Conservation (phyloP, 2,797 vertebrate species). For the Lindbergichthys nudifrons region DNA sequence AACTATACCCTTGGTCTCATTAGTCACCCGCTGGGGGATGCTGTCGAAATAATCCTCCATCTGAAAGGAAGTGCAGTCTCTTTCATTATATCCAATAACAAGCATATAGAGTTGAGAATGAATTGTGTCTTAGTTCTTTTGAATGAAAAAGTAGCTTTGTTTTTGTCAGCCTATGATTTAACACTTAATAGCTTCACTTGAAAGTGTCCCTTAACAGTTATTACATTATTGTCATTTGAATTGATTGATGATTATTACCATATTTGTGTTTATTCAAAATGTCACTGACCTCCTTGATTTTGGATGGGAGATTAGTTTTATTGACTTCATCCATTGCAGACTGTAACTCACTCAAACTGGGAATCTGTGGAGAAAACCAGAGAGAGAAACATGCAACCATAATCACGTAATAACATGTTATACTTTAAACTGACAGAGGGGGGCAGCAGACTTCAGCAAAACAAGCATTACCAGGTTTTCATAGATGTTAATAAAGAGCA, state of each 20-base stretch:
- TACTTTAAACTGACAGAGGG: slow-evolving; percentile 45
- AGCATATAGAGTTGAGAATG: background rate
- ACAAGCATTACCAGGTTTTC: background rate
- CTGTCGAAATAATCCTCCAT: slow-evolving; percentile 64
- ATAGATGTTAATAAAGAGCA: background rate
- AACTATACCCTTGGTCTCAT: slow-evolving; percentile 72
- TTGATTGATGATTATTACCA: background rate
- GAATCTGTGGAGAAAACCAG: slow-evolving; percentile 54
- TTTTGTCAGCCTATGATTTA: background rate
- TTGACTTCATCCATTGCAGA: slow-evolving; percentile 64
- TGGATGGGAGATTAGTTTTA: slow-evolving; percentile 60
- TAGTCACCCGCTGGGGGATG: slow-evolving; percentile 75
- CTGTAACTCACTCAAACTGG: slow-evolving; percentile 50
- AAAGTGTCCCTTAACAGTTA: background rate
- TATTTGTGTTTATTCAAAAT: background rate
- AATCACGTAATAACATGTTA: background rate
- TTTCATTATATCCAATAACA: background rate
- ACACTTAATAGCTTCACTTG: background rate
- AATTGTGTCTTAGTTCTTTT: background rate
- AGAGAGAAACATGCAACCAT: slow-evolving; percentile 5
- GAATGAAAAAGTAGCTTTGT: slow-evolving; percentile 1
- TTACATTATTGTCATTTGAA: slow-evolving; percentile 22
- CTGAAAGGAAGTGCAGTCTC: slow-evolving; percentile 47
- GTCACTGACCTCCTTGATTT: slow-evolving; percentile 70
- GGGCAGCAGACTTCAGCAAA: slow-evolving; percentile 57